Evolutionary conservation across 2,888 invertebrate genomes (phyloP).

Genomic region (Palloptera scutellata): DNA sequence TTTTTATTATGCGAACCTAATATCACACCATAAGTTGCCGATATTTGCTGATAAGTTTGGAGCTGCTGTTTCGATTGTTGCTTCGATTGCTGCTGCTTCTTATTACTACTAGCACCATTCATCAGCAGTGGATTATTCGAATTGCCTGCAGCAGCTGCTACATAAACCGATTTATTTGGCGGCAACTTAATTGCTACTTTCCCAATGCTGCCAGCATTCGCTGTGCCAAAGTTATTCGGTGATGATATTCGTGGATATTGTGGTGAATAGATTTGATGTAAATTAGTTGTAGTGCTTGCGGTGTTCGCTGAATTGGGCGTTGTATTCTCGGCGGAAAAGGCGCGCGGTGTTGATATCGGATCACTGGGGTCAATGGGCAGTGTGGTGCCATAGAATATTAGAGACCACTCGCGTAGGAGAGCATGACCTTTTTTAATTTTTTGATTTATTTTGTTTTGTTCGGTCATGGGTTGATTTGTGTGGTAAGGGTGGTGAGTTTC

Average conservation of each 20-base stretch:
- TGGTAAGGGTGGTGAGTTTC: constrained; percentile 1
- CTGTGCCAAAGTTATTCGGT: constrained; percentile 52
- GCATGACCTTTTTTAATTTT: constrained; percentile 74
- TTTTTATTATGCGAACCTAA: constrained; percentile 47
- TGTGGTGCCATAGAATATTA: constrained; percentile 89
- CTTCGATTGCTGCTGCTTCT: constrained; percentile 37
- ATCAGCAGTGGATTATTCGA: constrained; percentile 46
- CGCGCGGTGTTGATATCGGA: constrained; percentile 65
- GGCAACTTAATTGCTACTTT: constrained; percentile 49
- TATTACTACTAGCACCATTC: constrained; percentile 32
- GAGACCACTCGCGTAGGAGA: constrained; percentile 90
- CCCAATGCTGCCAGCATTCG: constrained; percentile 34
- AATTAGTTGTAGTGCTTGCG: constrained; percentile 52
- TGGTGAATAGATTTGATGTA: constrained; percentile 61
- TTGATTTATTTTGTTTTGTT: background rate
- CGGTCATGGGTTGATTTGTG: constrained; percentile 9
- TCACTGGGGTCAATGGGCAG: constrained; percentile 71
- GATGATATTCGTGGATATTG: constrained; percentile 61
- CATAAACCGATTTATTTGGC: constrained; percentile 52
- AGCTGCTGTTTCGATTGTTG: constrained; percentile 45
- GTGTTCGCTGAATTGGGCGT: constrained; percentile 49
- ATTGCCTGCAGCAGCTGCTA: constrained; percentile 40
- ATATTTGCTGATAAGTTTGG: constrained; percentile 58
- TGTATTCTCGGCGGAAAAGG: constrained; percentile 53
- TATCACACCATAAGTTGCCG: constrained; percentile 57